Evolutionary conservation across 2,113 vertebrate species (phyloP), one percentile per base, ranked within the genome.

Genomic region (Eolophus roseicapilla): DNA sequence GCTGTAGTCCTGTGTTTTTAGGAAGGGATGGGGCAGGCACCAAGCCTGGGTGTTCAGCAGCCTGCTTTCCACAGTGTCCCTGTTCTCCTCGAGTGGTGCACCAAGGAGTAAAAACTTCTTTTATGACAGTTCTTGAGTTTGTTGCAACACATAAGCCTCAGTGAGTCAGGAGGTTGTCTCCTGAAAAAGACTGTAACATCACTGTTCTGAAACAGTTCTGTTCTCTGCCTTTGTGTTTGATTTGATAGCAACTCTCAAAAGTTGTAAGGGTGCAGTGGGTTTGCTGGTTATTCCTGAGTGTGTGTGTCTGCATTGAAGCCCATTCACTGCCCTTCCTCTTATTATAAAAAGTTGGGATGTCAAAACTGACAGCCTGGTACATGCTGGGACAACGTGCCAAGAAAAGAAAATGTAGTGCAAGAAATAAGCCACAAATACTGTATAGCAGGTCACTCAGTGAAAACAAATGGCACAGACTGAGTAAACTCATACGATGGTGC

Each of bases 381-480:
- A 50, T 57, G 62, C 83, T 90, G 86, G 92, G 88, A 97, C 86
- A 90, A 62, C 2, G 3, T 88, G 79, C 84, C 88, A 93, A 85
- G 76, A 28, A 7, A 81, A 68, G 44, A 77, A 96, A 89, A 69
- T 28, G 79, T 10, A 86, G 92, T 86, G 67, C 79, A 81, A 88
- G 89, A 86, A 96, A 69, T 46, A 37, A 95, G 84, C 46, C 93
- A 82, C 93, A 92, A 85, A 93, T 82, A 85, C 13, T 60, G 79
- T 59, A 47, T 25, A 50, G 90, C 65, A n/a, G 88, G 82, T 84
- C 79, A 46, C 39, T 46, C 4, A 7, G 53, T n/a, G 82, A 35
- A 60, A 64, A 60, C 70, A 83, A 94, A 69, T 2, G 35, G 60
- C 80, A 88, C 52, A 39, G 63, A 27, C 8, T 19, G 52, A 43